Base-by-base conservation (phyloP, 1,140 invertebrate species). In the Meloidogyne hapla region DNA sequence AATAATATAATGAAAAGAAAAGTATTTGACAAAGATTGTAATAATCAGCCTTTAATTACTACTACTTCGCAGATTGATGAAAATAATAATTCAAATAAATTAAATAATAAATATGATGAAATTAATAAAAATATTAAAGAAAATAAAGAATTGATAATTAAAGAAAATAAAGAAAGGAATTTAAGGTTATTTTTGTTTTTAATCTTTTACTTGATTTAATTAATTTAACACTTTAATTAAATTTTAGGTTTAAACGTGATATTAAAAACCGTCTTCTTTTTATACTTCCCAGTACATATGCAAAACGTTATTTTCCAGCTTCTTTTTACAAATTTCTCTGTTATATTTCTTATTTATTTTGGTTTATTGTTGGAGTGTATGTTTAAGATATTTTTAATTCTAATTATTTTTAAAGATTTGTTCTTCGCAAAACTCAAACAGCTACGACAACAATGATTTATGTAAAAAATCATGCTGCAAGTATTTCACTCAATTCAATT, bases 381-480 rank as follows among this genome's bases (percentile, higher is more conserved):
- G 45, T 48, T 70, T 2, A n/a, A n/a, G n/a, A n/a, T n/a, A n/a
- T n/a, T n/a, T n/a, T n/a, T n/a, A n/a, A n/a, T n/a, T n/a, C n/a
- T 70, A 48, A 21, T 42, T 48, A 23, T 15, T 23, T n/a, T 42
- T 62, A 62, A 61, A 73, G 71, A 5, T 61, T 86, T 18, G 82
- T 86, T 0, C 69, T 86, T 18, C 69, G 84, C 38, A 86, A 86
- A 74, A 86, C 84, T 8, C 33, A 74, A 18, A 76, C 76, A 48
- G 84, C 84, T 15, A 86, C 81, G 21, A 73, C 25, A 33, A 84
- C 85, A 18, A 82, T 86, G 13, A 38, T 65, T 26, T 86, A 86
- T 69, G 80, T 86, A 8, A 83, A 83, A 45, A 73, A 67, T 15
- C 75, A 87, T 70, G 77, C 78, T 12, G 61, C 79, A 38, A 81